A percentile compares a stretch with the other conserved stretches of the same genome.
Evolutionary conservation across 2,797 vertebrate genomes (phyloP).

Genomic region (Nyctalus aviator): DNA sequence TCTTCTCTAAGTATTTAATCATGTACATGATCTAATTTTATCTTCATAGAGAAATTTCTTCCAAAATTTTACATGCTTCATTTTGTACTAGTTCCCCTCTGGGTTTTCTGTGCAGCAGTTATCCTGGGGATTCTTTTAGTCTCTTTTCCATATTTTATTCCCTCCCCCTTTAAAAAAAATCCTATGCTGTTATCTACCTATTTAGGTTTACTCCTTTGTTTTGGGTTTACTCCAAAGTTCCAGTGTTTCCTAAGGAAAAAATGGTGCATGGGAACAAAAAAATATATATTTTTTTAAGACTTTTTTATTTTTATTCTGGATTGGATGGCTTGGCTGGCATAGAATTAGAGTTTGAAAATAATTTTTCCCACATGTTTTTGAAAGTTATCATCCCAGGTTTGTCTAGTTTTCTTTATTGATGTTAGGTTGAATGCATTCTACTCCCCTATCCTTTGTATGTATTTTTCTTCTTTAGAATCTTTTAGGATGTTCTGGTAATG

Average conservation of each 20-base stretch:
- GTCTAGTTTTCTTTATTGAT: neutral
- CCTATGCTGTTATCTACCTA: neutral
- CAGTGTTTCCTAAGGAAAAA: neutral
- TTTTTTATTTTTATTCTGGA: neutral
- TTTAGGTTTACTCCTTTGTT: neutral
- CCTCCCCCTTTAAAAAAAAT: neutral
- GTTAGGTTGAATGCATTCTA: neutral
- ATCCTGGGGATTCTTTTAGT: neutral
- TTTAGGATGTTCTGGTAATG: neutral
- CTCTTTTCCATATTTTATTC: neutral
- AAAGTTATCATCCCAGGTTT: neutral
- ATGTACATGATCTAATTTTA: neutral
- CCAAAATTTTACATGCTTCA: neutral
- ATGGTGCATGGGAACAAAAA: neutral
- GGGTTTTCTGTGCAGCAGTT: neutral
- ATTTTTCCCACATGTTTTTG: neutral
- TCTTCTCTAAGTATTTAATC: constrained; percentile 33
- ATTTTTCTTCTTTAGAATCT: neutral
- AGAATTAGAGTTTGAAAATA: constrained; percentile 32
- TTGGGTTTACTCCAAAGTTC: neutral
- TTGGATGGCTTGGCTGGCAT: neutral
- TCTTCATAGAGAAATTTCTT: neutral
- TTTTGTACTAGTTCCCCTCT: neutral
- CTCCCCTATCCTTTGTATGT: neutral
- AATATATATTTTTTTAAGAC: neutral